phyloP scores from a whole-genome alignment of 2,113 vertebrate genomes.

The Hippolais icterina region DNA sequence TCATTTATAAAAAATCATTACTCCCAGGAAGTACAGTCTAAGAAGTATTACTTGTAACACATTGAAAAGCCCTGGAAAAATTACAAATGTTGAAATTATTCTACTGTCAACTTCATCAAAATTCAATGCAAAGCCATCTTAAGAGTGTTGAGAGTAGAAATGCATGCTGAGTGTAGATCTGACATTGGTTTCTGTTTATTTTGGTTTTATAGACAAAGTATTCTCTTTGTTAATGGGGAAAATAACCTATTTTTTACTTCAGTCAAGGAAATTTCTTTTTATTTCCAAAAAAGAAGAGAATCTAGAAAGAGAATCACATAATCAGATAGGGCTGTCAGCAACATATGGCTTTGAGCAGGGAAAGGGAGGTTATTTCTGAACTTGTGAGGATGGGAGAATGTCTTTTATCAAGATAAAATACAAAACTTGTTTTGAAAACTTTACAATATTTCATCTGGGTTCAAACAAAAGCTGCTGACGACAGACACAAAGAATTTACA shows the following conservation, averaged over 20 bases:
- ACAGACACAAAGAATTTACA: constrained; percentile 36
- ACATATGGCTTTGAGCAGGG: constrained; percentile 33
- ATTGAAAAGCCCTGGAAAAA: neutral
- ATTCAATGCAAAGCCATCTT: neutral
- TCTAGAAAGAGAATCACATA: constrained; percentile 30
- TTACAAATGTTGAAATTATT: constrained; percentile 36
- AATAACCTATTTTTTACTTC: constrained; percentile 59
- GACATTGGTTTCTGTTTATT: constrained; percentile 20
- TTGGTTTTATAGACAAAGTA: constrained; percentile 37
- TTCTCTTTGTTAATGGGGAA: constrained; percentile 56
- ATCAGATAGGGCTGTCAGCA: constrained; percentile 37
- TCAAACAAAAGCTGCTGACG: constrained; percentile 52
- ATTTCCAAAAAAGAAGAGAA: neutral
- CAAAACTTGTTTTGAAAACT: constrained; percentile 60
- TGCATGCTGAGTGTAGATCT: neutral
- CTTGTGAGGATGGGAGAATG: neutral
- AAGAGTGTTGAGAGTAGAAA: neutral
- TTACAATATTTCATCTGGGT: constrained; percentile 45
- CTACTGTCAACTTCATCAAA: neutral
- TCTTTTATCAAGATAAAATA: constrained; percentile 57
- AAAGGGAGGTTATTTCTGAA: constrained; percentile 46
- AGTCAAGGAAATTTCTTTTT: constrained; percentile 40
- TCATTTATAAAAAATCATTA: neutral
- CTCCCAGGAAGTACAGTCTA: neutral
- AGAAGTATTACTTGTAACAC: neutral